phyloP scores from a whole-genome alignment of 1,140 invertebrate genomes.

The Brachionus rotundiformis region DNA sequence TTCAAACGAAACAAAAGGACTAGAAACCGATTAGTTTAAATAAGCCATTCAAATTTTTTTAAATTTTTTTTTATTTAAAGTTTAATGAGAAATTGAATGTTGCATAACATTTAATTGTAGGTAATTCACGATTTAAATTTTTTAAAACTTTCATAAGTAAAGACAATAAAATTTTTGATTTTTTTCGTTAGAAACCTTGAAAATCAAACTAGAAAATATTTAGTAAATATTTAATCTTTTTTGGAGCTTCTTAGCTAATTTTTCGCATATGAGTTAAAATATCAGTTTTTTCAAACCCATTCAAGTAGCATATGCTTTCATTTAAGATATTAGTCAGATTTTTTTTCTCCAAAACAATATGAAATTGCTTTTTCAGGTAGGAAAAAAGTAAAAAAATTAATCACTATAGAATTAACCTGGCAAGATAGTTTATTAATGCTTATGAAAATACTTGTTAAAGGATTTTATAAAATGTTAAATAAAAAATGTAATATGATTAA shows the following conservation, averaged over 20 bases:
- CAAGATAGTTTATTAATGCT: background rate
- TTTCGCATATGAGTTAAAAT: background rate
- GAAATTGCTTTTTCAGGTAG: slow-evolving; percentile 1
- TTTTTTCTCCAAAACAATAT: background rate
- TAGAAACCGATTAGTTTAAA: background rate
- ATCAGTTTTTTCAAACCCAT: background rate
- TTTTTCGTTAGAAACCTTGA: background rate
- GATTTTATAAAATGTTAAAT: background rate
- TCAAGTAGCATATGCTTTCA: background rate
- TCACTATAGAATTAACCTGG: background rate
- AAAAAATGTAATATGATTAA: background rate
- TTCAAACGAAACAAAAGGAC: background rate
- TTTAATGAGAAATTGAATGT: no score
- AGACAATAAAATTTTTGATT: background rate
- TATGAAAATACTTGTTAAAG: background rate
- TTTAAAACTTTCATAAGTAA: background rate
- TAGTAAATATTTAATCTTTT: background rate
- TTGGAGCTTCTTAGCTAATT: background rate
- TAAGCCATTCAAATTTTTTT: no score
- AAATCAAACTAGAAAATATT: background rate
- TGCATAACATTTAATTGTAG: no score
- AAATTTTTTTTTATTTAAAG: no score
- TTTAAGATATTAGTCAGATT: background rate
- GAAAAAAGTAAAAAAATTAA: slow-evolving; percentile 4
- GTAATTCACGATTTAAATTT: background rate